Evolutionary conservation across 2,888 invertebrate genomes (phyloP).

Genomic region (Monoplex corrugatus): DNA sequence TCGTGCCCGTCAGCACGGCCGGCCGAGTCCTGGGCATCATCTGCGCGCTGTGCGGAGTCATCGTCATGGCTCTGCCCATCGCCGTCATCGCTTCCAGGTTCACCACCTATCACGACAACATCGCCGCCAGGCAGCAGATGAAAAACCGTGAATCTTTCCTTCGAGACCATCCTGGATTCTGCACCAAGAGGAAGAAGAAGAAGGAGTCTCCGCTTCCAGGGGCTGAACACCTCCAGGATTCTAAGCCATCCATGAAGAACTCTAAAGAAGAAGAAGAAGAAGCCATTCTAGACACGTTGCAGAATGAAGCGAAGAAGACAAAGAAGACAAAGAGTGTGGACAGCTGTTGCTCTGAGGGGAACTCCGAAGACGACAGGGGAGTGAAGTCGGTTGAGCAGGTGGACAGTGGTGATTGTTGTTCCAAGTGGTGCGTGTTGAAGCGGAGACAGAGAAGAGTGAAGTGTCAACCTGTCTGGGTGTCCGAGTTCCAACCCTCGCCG

Average conservation of each 20-base stretch:
- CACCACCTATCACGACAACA: conserved; percentile 72
- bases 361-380: background rate
- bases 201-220: too few relatives aligned
- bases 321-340: background rate
- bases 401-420: background rate
- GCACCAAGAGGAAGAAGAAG: background rate
- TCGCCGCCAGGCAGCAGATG: conserved; percentile 1
- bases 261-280: background rate
- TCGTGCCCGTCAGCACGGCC: conserved; percentile 40
- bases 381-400: background rate
- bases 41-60: conserved; percentile 48
- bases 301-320: too few relatives aligned
- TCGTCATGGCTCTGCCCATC: conserved; percentile 49
- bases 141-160: background rate
- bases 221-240: too few relatives aligned
- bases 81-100: conserved; percentile 69
- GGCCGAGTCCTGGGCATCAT: conserved; percentile 44
- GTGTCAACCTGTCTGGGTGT: background rate
- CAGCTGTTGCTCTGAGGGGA: background rate
- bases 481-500: background rate
- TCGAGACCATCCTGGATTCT: background rate
- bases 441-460: background rate
- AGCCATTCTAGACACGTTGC: too few relatives aligned
- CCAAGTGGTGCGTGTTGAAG: background rate
- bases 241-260: too few relatives aligned